Evolutionary conservation across 2,888 invertebrate species (phyloP).

Genomic region (Eulithis testata): DNA sequence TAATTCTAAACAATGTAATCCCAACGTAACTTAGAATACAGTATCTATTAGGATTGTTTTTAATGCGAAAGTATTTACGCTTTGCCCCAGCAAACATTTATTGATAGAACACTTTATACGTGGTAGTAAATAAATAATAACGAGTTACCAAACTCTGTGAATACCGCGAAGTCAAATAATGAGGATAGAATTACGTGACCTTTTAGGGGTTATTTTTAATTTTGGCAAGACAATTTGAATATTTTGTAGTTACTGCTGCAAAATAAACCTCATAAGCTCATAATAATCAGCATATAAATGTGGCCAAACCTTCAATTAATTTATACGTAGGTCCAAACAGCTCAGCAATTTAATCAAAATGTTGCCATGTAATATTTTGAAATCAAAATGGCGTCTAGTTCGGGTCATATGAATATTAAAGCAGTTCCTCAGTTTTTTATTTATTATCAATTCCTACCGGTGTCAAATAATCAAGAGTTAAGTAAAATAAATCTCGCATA

Average conservation of each 20-base stretch:
- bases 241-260: no score
- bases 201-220: slow-evolving; percentile 1
- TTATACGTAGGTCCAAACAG: no score
- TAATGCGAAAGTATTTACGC: slow-evolving; percentile 9
- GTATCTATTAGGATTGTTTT: background rate
- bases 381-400: slow-evolving; percentile 40
- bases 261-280: no score
- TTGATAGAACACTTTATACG: slow-evolving; percentile 13
- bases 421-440: slow-evolving; percentile 52
- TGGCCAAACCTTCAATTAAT: background rate
- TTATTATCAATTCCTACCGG: slow-evolving; percentile 37
- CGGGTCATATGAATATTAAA: slow-evolving; percentile 31
- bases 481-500: no score
- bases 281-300: background rate
- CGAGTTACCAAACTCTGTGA: slow-evolving; percentile 17
- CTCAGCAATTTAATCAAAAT: slow-evolving; percentile 17
- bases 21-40: slow-evolving; percentile 19
- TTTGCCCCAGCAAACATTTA: slow-evolving; percentile 17
- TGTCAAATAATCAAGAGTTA: slow-evolving; percentile 5
- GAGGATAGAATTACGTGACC: slow-evolving; percentile 9
- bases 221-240: background rate
- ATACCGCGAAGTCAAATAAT: slow-evolving; percentile 6
- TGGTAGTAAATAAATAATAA: slow-evolving; percentile 13
- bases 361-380: slow-evolving; percentile 43
- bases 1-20: slow-evolving; percentile 29